Percentiles rank a stretch among this genome's conserved stretches.
Conservation (phyloP, 2,113 vertebrate species). For the Litocranius walleri region DNA sequence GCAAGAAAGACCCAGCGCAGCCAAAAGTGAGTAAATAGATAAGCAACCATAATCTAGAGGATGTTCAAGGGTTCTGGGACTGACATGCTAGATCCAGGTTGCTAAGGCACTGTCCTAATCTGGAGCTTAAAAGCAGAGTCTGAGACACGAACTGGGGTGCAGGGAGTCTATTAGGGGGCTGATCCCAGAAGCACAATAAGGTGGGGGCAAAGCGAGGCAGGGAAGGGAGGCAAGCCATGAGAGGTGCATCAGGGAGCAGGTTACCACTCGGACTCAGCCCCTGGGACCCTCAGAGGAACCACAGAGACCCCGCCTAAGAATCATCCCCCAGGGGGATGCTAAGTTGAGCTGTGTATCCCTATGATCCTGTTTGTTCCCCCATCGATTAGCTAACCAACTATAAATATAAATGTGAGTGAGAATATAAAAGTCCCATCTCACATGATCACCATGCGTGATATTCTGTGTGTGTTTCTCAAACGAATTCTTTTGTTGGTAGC, state of each 20-base stretch:
- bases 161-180: not conserved
- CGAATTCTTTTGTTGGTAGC: fast-evolving
- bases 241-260: not conserved
- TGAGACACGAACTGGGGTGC: not conserved
- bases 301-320: fast-evolving
- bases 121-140: not conserved
- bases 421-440: not conserved
- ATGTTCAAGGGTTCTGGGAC: too few species aligned
- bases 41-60: not conserved
- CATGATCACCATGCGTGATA: fast-evolving
- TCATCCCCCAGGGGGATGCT: not conserved
- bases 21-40: not conserved
- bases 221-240: not conserved
- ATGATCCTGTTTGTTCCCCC: not conserved
- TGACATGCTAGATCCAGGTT: not conserved
- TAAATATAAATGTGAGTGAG: not conserved
- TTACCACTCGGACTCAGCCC: not conserved
- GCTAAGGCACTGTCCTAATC: not conserved
- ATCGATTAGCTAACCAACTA: not conserved
- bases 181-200: not conserved
- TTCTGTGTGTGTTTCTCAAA: not conserved
- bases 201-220: not conserved
- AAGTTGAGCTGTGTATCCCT: not conserved
- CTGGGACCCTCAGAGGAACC: not conserved
- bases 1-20: not conserved